Conservation (phyloP, 2,797 vertebrate genomes). For the Aphelocoma californica region DNA sequence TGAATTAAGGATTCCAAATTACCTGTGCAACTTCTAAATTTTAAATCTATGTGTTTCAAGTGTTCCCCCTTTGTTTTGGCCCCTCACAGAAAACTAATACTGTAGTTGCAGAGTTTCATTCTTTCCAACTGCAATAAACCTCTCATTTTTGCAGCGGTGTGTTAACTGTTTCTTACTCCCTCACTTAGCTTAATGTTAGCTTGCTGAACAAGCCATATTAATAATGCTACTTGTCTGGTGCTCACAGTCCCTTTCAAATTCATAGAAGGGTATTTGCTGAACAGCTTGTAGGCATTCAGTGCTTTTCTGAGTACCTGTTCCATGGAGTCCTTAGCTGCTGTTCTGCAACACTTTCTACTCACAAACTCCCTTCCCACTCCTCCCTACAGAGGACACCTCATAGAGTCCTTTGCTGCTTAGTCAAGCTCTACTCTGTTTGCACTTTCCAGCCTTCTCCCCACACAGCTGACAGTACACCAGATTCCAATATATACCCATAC, state of each 20-base stretch:
- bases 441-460: background rate
- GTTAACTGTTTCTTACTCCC: background rate
- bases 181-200: background rate
- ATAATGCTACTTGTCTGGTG: background rate
- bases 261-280: background rate
- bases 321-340: background rate
- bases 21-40: background rate
- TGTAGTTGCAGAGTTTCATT: background rate
- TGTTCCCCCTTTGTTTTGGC: background rate
- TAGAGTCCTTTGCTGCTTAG: background rate
- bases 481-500: rapidly evolving
- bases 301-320: background rate
- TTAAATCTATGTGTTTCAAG: background rate
- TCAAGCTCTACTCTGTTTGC: background rate
- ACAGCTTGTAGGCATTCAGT: background rate
- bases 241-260: background rate
- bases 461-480: background rate
- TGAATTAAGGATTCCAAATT: background rate
- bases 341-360: background rate
- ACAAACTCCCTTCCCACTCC: background rate
- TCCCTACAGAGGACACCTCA: background rate
- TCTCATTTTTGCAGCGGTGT: background rate
- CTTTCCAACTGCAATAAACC: background rate
- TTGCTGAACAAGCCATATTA: background rate
- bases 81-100: background rate